Evolutionary conservation across 53 echinoderm and acorn worm species (phyloP), one percentile per base, ranked within the genome.

Genomic region (Actinopyga echinites): DNA sequence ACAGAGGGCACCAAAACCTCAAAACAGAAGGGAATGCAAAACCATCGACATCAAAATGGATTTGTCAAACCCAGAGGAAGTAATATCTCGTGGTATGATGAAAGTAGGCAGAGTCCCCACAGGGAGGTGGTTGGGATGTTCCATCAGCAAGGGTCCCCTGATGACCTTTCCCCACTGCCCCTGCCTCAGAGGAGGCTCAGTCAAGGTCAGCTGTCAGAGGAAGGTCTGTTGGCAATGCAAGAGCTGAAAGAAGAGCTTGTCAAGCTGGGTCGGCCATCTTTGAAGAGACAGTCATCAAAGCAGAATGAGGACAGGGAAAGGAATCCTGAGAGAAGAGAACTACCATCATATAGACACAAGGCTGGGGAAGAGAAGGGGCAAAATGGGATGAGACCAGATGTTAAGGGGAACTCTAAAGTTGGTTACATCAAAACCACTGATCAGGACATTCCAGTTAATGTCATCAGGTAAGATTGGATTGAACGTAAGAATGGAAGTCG

Each of bases 141-240:
- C 4, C 26, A 31, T 62, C 63, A 62, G 63, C 28, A 31, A 29
- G 26, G 63, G 26, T 62, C 63, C 26, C 26, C n/a, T 26, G 28
- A 62, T 26, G 31, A 26, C 31, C 63, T 22, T 62, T 49, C 49
- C 13, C 49, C 49, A 1, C 49, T 49, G 2, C 15, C 49, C 17
- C 7, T n/a, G 42, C 33, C 32, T 1, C 19, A 33, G 15, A 78
- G 78, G 34, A 55, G 30, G 9, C 55, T 32, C 56, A 56, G 55
- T 49, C 78, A 78, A 30, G 56, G 56, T 54, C 56, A 55, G 11
- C 78, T 78, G 4, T 78, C 78, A 8, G 55, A 78, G 30, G 56
- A 78, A 32, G 78, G 78, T 33, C 55, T 78, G 10, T n/a, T 78
- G n/a, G 78, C 78, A 13, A 78, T 78, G 78, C 78, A 78, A 29